Base-by-base conservation (phyloP, 2,113 vertebrate genomes). In the Mungos mungo region DNA sequence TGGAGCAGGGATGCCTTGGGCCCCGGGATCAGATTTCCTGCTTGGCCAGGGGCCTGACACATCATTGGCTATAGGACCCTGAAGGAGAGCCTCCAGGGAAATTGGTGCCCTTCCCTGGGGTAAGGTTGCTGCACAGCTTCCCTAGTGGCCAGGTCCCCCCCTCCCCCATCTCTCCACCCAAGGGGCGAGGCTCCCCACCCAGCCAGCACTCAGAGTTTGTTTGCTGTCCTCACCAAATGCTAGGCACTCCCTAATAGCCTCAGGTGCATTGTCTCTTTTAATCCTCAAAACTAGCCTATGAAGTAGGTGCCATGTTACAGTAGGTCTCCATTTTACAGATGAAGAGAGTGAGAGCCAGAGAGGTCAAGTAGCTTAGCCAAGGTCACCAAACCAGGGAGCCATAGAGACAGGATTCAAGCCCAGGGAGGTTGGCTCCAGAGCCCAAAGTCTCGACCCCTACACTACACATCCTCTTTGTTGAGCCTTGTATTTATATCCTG, bases 401-500 rank as follows among this genome's bases (percentile, higher is more conserved):
- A 35, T 21, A 83, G 35, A 54, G 38, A n/a, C 27, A 68, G 88
- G 52, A 74, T 68, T 66, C 63, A 38, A 79, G 54, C 31, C 21
- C 65, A 38, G 19, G 50, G 13, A 72, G 25, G 25, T 72, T 50
- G 69, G 35, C 66, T 92, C 69, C 79, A 38, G 66, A 76, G 31
- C 41, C 60, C 3, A 4, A 11, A 35, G 14, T 47, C 29, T 45
- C 27, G 72, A 9, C n/a, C 6, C 5, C 14, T 19, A 29, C 2
- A 10, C 0, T 18, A 4, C 7, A 2, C 4, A 0, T 65, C 35
- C 33, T 77, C 29, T 66, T 19, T 23, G 14, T 27, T 5, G 23
- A 35, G 29, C 41, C 41, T 8, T 23, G 13, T 54, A 8, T 69
- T 71, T 38, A 13, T 3, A 38, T n/a, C 79, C 6, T 0, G 14